Conservation (phyloP, 2,888 invertebrate species). For the Habrosyne pyritoides region DNA sequence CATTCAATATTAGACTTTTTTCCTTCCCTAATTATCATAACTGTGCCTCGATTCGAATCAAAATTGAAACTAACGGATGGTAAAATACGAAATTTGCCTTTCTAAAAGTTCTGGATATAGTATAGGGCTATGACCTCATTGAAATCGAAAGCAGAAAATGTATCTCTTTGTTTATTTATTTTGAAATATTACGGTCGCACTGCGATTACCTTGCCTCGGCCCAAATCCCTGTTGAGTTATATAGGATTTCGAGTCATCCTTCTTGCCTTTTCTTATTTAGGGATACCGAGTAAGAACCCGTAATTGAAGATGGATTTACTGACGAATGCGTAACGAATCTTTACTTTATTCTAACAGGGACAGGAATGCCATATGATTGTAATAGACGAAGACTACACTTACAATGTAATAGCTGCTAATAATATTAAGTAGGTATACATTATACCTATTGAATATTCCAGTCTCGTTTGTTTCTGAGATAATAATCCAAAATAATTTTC, state of each 20-base stretch:
- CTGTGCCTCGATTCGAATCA: background rate
- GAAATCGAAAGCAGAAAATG: background rate
- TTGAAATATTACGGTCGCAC: background rate
- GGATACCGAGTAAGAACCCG: background rate
- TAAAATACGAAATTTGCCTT: no score
- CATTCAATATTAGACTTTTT: background rate
- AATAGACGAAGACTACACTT: background rate
- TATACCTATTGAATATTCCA: constrained; percentile 14
- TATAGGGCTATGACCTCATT: background rate
- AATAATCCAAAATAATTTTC: constrained; percentile 12
- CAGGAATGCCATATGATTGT: background rate
- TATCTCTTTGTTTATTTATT: background rate
- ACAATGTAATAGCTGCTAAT: background rate
- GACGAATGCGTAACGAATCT: background rate
- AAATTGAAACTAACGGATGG: background rate
- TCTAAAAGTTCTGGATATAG: no score
- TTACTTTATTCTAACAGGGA: background rate
- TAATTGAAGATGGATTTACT: background rate
- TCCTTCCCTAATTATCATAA: background rate
- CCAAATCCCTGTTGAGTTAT: background rate
- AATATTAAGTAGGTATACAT: background rate
- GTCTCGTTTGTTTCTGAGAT: constrained; percentile 9
- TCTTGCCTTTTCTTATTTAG: background rate
- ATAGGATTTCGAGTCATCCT: background rate
- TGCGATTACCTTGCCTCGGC: background rate